These are phyloP conservation scores for Clanis bilineata DNA, from an alignment of 2,888 invertebrate genomes.

Conservation along the genomic window DNA sequence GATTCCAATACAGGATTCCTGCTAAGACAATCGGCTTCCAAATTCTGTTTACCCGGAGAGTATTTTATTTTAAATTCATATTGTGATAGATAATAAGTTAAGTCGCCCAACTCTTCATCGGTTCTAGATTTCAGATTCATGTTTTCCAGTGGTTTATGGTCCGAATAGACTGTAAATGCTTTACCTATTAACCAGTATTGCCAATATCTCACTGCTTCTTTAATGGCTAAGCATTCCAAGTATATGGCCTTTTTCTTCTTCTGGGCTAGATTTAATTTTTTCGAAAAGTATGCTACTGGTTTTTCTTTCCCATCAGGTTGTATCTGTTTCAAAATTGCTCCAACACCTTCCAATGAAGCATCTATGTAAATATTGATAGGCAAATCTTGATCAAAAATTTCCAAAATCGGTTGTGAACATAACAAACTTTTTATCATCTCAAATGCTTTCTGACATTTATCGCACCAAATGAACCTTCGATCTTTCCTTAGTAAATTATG, in stretches of 20 bases:
- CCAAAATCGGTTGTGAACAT: background rate
- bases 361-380: background rate
- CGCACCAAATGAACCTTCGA: constrained; percentile 28
- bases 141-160: constrained; percentile 19
- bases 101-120: constrained; percentile 20
- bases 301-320: background rate
- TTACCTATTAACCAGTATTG: background rate
- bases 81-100: constrained; percentile 19
- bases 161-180: constrained; percentile 1
- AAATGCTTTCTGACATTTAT: constrained; percentile 22
- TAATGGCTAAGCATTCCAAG: background rate
- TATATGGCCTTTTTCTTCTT: constrained; percentile 16
- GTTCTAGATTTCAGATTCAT: constrained; percentile 16
- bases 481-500: constrained; percentile 30
- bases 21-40: constrained; percentile 25
- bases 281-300: constrained; percentile 1
- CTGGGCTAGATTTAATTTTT: constrained; percentile 4
- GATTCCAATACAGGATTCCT: constrained; percentile 2
- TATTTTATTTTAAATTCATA: constrained; percentile 20
- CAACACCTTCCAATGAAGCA: background rate
- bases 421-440: background rate
- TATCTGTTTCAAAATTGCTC: background rate
- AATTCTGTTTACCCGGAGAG: constrained; percentile 15
- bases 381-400: background rate
- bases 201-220: background rate